A percentile compares a stretch with the other conserved stretches of the same genome.
phyloP scores from a whole-genome alignment of 2,888 invertebrate species.

The Hemaris fuciformis region DNA sequence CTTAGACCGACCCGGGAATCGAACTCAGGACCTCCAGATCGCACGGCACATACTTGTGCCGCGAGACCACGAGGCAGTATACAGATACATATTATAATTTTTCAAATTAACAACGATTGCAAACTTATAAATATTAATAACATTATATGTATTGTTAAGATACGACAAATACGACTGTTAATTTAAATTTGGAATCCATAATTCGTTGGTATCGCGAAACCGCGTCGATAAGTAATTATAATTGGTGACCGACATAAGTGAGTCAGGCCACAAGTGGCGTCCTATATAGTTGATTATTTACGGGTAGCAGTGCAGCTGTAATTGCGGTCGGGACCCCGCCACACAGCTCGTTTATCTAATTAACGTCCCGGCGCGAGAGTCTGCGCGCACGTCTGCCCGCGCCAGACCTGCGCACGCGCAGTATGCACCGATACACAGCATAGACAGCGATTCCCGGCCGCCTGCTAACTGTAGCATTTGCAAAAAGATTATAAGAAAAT shows the following conservation, averaged over 20 bases:
- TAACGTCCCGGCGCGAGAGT: constrained; percentile 58
- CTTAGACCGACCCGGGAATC: too few species aligned
- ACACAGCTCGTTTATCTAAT: constrained; percentile 79
- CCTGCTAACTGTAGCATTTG: background rate
- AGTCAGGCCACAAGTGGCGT: constrained; percentile 64
- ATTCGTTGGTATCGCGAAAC: constrained; percentile 24
- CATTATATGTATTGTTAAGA: background rate
- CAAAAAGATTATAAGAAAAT: too few species aligned
- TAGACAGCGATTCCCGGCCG: background rate
- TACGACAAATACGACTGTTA: background rate
- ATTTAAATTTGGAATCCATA: background rate
- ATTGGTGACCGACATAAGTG: constrained; percentile 52
- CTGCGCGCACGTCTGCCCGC: constrained; percentile 32
- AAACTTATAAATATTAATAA: too few species aligned
- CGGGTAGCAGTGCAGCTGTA: constrained; percentile 65
- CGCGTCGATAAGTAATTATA: constrained; percentile 40
- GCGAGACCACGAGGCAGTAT: too few species aligned
- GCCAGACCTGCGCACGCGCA: background rate
- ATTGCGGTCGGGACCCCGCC: constrained; percentile 79
- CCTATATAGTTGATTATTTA: constrained; percentile 76
- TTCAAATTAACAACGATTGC: too few species aligned
- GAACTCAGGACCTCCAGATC: too few species aligned
- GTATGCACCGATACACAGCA: too few species aligned
- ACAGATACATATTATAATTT: too few species aligned
- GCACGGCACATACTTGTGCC: too few species aligned